phyloP scores from a whole-genome alignment of 2,113 vertebrate species.

The Tyto alba region DNA sequence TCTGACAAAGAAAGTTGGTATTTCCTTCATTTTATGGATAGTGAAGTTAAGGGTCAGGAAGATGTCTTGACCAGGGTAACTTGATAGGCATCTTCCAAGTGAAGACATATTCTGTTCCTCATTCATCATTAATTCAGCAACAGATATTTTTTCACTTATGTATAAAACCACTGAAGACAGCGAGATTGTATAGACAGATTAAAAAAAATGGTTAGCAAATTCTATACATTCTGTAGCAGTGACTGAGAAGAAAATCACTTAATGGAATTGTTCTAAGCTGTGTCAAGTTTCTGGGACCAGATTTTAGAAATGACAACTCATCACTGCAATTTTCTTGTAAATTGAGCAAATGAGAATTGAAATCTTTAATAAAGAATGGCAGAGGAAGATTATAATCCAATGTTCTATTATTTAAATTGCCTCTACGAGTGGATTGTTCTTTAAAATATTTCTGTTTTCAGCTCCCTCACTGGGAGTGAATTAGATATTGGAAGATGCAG shows the following conservation, averaged over 20 bases:
- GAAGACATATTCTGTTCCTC: background rate
- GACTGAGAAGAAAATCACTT: background rate
- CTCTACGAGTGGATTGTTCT: background rate
- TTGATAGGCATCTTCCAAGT: background rate
- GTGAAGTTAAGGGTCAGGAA: background rate
- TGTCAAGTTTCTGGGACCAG: background rate
- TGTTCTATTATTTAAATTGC: slow-evolving; percentile 2
- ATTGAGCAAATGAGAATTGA: background rate
- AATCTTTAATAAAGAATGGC: background rate
- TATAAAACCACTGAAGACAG: background rate
- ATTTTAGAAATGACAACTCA: background rate
- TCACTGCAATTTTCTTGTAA: background rate
- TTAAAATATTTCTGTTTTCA: slow-evolving; percentile 10
- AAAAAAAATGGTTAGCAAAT: background rate
- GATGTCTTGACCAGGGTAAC: background rate
- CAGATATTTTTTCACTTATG: background rate
- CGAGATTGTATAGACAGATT: background rate
- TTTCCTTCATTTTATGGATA: background rate
- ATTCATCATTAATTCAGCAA: background rate
- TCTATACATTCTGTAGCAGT: background rate
- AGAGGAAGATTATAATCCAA: background rate
- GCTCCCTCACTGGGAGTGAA: background rate
- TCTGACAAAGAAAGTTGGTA: background rate
- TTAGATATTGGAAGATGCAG: background rate
- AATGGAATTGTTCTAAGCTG: background rate